Conservation (phyloP, 2,113 vertebrate genomes). For the Paradoxurus hermaphroditus region DNA sequence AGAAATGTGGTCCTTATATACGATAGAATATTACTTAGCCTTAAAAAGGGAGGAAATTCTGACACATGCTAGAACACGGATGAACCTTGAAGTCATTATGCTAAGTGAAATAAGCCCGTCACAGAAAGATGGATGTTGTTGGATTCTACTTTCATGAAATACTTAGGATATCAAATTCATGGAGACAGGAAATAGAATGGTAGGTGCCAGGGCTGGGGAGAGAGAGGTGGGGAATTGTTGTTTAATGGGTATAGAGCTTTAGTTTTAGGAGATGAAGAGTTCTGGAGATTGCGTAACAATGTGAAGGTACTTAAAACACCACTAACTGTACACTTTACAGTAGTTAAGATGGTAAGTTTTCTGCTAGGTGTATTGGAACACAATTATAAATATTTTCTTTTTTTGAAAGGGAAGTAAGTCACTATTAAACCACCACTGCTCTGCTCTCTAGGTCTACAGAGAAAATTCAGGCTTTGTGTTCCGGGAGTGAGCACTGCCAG, state of each 20-base stretch:
- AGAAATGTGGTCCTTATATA: fast-evolving
- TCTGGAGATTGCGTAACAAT: fast-evolving
- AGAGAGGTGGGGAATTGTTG: no score
- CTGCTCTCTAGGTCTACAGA: background rate
- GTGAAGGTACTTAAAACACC: no score
- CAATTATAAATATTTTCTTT: background rate
- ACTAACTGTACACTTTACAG: background rate
- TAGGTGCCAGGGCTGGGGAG: no score
- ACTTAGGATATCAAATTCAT: background rate
- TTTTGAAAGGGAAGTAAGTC: background rate
- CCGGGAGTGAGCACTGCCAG: background rate
- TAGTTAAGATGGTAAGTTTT: background rate
- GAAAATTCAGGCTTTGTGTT: conserved; percentile 13
- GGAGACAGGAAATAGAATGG: background rate
- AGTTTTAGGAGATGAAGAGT: background rate
- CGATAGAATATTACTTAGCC: no score
- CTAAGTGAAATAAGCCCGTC: background rate
- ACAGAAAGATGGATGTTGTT: background rate
- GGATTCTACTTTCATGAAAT: background rate
- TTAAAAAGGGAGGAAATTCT: background rate
- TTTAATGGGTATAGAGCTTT: background rate
- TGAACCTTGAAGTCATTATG: background rate
- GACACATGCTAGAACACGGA: fast-evolving
- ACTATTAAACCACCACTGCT: background rate
- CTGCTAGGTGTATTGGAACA: background rate